phyloP scores from a whole-genome alignment of 2,797 vertebrate genomes.

The Toxotes lorentzi region DNA sequence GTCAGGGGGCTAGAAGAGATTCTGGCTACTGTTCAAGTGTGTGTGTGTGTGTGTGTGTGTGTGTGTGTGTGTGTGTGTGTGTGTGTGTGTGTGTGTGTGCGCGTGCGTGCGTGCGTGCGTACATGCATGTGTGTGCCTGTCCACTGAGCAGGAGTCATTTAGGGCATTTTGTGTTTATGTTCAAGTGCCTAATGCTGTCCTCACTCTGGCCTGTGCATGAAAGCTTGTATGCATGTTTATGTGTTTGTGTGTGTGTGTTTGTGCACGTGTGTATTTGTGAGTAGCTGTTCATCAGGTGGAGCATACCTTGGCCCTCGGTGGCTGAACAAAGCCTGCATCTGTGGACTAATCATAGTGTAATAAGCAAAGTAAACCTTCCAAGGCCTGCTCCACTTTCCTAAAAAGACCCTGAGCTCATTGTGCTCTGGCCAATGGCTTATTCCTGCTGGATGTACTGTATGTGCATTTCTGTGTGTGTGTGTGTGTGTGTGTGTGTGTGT shows the following conservation, averaged over 20 bases:
- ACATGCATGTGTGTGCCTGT: constrained; percentile 10
- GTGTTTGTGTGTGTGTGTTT: not conserved
- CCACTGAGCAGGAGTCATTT: constrained; percentile 27
- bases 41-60: constrained; percentile 2
- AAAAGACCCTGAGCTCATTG: constrained; percentile 69
- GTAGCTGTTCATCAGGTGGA: constrained; percentile 48
- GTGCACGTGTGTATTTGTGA: constrained; percentile 23
- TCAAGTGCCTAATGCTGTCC: constrained; percentile 40
- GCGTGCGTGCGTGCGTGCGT: not conserved
- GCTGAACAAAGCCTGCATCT: constrained; percentile 63
- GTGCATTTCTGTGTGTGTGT: constrained; percentile 12
- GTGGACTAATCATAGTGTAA: constrained; percentile 71
- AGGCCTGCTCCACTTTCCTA: constrained; percentile 70
- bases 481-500: constrained; percentile 26
- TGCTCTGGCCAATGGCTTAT: constrained; percentile 60
- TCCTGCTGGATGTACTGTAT: constrained; percentile 51
- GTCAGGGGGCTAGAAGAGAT: constrained; percentile 62
- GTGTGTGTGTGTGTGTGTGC: constrained; percentile 11
- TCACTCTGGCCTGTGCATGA: constrained; percentile 21
- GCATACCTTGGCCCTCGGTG: constrained; percentile 19
- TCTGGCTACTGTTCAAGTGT: constrained; percentile 30
- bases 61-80: constrained; percentile 3
- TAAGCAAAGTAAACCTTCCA: constrained; percentile 75
- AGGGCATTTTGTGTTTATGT: constrained; percentile 44
- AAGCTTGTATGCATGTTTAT: constrained; percentile 11